These are phyloP conservation scores for Oreochromis spilurus DNA, from an alignment of 2,113 vertebrate genomes.

Conservation along the genomic window DNA sequence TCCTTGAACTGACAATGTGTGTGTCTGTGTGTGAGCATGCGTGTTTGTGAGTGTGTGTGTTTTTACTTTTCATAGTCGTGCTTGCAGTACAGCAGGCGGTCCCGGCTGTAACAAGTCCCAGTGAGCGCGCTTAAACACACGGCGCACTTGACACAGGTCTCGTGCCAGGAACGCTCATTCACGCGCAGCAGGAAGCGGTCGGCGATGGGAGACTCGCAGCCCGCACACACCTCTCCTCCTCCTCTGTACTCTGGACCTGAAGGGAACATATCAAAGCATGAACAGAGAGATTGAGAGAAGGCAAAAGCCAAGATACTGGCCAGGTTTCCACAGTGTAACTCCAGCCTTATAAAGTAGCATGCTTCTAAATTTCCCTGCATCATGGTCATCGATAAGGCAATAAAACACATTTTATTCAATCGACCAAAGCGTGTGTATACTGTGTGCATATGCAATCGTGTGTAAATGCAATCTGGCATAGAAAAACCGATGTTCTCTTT, in stretches of 20 bases:
- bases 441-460: neutral
- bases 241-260: constrained; percentile 74
- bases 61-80: constrained; percentile 90
- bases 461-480: neutral
- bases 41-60: neutral
- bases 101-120: constrained; percentile 83
- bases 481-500: neutral
- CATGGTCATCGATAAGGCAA: neutral
- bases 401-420: neutral
- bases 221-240: constrained; percentile 81
- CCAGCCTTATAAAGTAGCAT: neutral
- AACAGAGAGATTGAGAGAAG: neutral
- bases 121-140: constrained; percentile 80
- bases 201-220: constrained; percentile 81
- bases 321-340: neutral
- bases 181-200: constrained; percentile 87
- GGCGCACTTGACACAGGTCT: constrained; percentile 84
- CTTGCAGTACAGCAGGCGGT: constrained; percentile 86
- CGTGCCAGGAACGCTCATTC: constrained; percentile 86
- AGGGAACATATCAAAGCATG: neutral
- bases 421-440: neutral
- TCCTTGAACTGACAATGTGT: neutral
- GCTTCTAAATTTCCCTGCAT: neutral
- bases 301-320: neutral
- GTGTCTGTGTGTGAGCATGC: neutral